Base-by-base conservation (phyloP, 2,113 vertebrate genomes). In the Phoxinus phoxinus region DNA sequence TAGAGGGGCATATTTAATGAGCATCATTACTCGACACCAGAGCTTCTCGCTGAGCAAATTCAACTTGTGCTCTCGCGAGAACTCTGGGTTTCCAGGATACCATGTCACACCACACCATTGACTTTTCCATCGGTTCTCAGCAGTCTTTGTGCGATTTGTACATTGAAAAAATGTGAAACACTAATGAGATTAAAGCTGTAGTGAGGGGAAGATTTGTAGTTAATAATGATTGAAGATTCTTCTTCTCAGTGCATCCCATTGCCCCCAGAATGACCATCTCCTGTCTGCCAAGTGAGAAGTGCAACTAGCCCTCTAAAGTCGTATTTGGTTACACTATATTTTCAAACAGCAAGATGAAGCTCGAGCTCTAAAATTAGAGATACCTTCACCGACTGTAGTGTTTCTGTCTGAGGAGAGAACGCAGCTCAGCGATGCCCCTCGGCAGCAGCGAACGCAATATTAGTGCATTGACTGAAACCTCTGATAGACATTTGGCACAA, bases 401-500 rank as follows among this genome's bases (percentile, higher is more conserved):
- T 27, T 61, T 12, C 37, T n/a, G 35, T 56, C 23, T 84, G 37
- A 61, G 71, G 19, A 77, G 35, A 30, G 41, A 15, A 30, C 5
- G 12, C 23, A 23, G 41, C 51, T 75, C 10, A 77, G 15, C 23
- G 21, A 71, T 80, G 19, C 37, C 63, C 82, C 69, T 48, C 53
- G 71, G 59, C 46, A 37, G 71, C 59, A 21, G 59, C 4, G 32
- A 11, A 17, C 15, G 27, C 67, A 78, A 74, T 86, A 86, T 90
- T 77, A 76, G 69, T 86, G 75, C 87, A 87, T 85, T 59, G 73
- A 35, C 81, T 53, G 72, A 73, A 75, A 84, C 25, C 0, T 27
- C 86, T 86, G 76, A 88, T 86, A 87, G 85, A 88, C 83, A 88
- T 51, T 85, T 92, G 90, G 89, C 86, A 88, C 37, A 21, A 83